These are phyloP conservation scores for Scleropages formosus DNA, from an alignment of 2,797 vertebrate genomes.

Conservation along the genomic window DNA sequence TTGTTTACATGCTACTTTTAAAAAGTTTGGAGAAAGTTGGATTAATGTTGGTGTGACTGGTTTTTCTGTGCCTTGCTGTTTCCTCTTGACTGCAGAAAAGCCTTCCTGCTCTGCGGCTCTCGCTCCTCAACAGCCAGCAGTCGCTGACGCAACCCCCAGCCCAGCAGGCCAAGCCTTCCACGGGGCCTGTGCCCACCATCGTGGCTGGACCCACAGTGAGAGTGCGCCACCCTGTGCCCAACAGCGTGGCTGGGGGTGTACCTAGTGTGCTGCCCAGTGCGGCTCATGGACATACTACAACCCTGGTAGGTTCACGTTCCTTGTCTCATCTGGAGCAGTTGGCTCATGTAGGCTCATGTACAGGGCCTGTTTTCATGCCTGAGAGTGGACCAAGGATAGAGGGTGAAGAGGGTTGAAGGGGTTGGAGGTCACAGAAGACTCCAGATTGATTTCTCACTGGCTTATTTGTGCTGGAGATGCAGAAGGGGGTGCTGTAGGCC, in stretches of 20 bases:
- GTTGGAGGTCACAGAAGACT: neutral
- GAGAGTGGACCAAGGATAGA: no score
- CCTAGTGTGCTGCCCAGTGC: conserved; percentile 62
- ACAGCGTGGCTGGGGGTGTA: conserved; percentile 70
- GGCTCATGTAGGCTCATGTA: neutral
- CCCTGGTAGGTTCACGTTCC: conserved; percentile 66
- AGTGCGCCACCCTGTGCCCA: conserved; percentile 66
- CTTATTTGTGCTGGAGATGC: no score
- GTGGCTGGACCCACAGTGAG: conserved; percentile 68
- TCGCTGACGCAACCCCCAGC: conserved; percentile 69
- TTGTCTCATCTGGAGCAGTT: neutral
- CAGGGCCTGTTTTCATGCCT: neutral
- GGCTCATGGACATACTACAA: conserved; percentile 68
- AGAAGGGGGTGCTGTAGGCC: no score
- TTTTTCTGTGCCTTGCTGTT: neutral
- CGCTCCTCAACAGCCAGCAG: conserved; percentile 80
- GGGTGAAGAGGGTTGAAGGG: no score
- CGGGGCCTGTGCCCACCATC: conserved; percentile 58
- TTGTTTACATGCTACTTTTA: neutral
- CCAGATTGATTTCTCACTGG: neutral
- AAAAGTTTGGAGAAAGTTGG: no score
- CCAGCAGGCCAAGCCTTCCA: conserved; percentile 67
- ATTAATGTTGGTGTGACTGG: neutral
- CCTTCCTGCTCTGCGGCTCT: conserved; percentile 82
- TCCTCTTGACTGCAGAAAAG: conserved; percentile 74